Conservation (phyloP, 2,888 invertebrate species). For the Osedax frankpressi region DNA sequence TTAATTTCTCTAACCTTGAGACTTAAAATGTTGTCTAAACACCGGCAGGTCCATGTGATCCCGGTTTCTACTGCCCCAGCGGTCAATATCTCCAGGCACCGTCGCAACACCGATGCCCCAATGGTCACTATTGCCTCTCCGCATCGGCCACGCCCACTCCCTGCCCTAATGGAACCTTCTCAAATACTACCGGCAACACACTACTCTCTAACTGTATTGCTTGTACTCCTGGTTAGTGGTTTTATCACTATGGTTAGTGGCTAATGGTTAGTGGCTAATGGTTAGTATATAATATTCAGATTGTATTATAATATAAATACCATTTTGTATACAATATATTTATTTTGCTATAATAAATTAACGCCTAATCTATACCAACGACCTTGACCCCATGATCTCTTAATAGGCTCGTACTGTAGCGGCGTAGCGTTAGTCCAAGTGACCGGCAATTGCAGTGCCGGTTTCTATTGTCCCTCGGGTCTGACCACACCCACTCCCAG, state of each 20-base stretch:
- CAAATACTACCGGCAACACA: constrained; percentile 36
- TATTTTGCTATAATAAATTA: too few relatives aligned
- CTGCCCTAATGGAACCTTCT: constrained; percentile 39
- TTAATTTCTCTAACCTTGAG: too few relatives aligned
- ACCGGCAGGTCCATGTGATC: constrained; percentile 34
- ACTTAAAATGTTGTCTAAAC: too few relatives aligned
- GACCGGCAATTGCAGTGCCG: constrained; percentile 32
- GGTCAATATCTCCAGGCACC: constrained; percentile 34
- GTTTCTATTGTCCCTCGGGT: constrained; percentile 41
- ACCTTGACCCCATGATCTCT: neutral
- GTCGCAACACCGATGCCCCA: constrained; percentile 30
- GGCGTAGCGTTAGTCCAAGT: constrained; percentile 32
- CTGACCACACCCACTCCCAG: constrained; percentile 33
- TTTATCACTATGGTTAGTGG: too few relatives aligned
- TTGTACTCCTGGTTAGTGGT: constrained; percentile 37
- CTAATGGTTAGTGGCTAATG: too few relatives aligned
- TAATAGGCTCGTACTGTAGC: constrained; percentile 37
- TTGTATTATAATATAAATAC: too few relatives aligned
- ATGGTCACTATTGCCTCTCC: constrained; percentile 36
- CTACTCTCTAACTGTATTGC: constrained; percentile 35
- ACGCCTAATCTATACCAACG: too few relatives aligned
- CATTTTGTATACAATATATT: too few relatives aligned
- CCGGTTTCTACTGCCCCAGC: constrained; percentile 38
- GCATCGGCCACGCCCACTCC: constrained; percentile 32
- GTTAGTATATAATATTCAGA: too few relatives aligned